Base-by-base conservation (phyloP, 2,113 vertebrate species). In the Rhinoderma darwinii region DNA sequence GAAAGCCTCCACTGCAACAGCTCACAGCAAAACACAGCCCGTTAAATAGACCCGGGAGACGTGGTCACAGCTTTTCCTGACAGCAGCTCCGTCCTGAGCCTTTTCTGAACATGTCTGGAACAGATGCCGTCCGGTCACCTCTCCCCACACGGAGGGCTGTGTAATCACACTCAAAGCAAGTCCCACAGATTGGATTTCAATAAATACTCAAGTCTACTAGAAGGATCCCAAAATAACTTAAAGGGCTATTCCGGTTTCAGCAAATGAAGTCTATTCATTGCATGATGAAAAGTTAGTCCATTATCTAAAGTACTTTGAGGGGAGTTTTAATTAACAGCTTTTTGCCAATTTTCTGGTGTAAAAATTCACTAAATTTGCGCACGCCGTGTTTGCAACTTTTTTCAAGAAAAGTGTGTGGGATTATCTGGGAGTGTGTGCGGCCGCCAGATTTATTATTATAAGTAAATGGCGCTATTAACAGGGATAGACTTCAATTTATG, bases 41-140 rank as follows among this genome's bases (percentile, higher is more conserved):
- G 32, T 5, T 50, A 43, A 77, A 17, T 27, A 77, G 43, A 50
- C 47, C 35, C 47, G 32, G 76, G 76, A 78, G 68, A 72, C 50
- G 11, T 77, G 76, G 76, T 54, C 27, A 78, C 76, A 78, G 76
- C 76, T 78, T 78, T 78, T 25, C n/a, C 76, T 54, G 76, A 78
- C 76, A 78, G 76, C 76, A n/a, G 10, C 20, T 18, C 47, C 3
- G 47, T 22, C 76, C 50, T 3, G 14, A 30, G 75, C 75, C 75
- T 32, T 74, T 74, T 74, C 72, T 41, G n/a, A 25, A 75, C 41
- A 47, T 78, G 77, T 80, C 77, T n/a, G 77, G 30, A 56, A 37
- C 77, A 80, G 50, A 80, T 80, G 77, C 73, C 25, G 25, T 75
- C 39, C 27, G 73, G 73, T 75, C 39, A 27, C 22, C 41, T 44